Evolutionary conservation across 2,797 vertebrate genomes (phyloP).

Genomic region (Threskiornis aethiopicus): DNA sequence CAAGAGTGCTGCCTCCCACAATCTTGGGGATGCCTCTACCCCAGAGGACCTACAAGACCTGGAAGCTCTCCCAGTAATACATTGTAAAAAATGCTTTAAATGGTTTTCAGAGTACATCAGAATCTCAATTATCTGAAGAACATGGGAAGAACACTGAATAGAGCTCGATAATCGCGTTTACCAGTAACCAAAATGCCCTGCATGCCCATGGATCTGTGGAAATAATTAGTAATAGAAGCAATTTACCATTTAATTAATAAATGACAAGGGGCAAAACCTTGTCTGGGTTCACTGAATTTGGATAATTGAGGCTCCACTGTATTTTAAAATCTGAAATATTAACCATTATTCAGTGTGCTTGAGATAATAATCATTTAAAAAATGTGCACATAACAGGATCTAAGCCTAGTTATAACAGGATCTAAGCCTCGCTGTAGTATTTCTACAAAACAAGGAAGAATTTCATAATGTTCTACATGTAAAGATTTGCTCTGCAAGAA

Average conservation of each 20-base stretch:
- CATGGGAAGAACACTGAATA: conserved; percentile 34
- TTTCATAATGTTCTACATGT: background rate
- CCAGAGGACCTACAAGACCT: conserved; percentile 1
- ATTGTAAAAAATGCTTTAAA: conserved; percentile 12
- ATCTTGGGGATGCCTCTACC: background rate
- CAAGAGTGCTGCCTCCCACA: background rate
- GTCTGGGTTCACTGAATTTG: conserved; percentile 64
- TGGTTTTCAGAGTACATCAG: conserved; percentile 23
- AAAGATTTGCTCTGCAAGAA: background rate
- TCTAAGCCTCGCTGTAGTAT: background rate
- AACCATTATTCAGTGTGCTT: conserved; percentile 52
- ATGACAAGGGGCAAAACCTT: conserved; percentile 63
- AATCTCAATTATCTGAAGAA: conserved; percentile 51
- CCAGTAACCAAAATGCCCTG: conserved; percentile 52
- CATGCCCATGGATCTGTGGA: conserved; percentile 58
- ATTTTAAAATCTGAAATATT: conserved; percentile 67
- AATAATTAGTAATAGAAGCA: conserved; percentile 68
- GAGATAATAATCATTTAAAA: background rate
- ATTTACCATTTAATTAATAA: conserved; percentile 72
- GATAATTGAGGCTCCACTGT: conserved; percentile 61
- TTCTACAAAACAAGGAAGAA: background rate
- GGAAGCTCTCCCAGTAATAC: conserved; percentile 5
- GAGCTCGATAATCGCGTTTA: conserved; percentile 24
- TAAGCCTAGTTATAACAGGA: background rate
- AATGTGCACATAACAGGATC: background rate